Conservation (phyloP, 2,797 vertebrate genomes). For the Pseudomugil gertrudae region DNA sequence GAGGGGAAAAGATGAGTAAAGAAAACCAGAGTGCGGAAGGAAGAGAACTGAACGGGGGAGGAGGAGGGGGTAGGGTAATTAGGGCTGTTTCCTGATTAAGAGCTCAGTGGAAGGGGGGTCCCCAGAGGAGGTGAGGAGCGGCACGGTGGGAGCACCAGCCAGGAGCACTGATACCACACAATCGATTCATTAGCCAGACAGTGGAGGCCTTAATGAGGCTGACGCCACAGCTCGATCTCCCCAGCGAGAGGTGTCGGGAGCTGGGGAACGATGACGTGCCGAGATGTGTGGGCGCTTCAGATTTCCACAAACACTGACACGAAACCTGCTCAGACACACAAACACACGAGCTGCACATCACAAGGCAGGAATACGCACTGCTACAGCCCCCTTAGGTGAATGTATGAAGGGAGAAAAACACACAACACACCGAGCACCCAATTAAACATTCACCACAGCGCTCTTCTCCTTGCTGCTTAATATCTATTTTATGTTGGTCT, state of each 20-base stretch:
- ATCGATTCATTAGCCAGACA: slow-evolving; percentile 84
- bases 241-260: slow-evolving; percentile 71
- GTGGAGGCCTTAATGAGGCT: slow-evolving; percentile 79
- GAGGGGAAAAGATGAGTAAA: slow-evolving; percentile 41
- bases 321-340: slow-evolving; percentile 32
- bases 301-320: slow-evolving; percentile 54
- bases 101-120: slow-evolving; percentile 77
- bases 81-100: slow-evolving; percentile 82
- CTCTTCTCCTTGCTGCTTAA: slow-evolving; percentile 71
- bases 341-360: slow-evolving; percentile 30
- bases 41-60: slow-evolving; percentile 53
- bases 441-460: slow-evolving; percentile 77
- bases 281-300: slow-evolving; percentile 45
- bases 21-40: slow-evolving; percentile 40
- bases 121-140: slow-evolving; percentile 69
- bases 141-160: slow-evolving; percentile 74
- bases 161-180: slow-evolving; percentile 82
- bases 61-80: slow-evolving; percentile 69
- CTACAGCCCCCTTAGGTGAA: slow-evolving; percentile 42
- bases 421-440: slow-evolving; percentile 63
- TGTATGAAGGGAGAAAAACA: slow-evolving; percentile 43
- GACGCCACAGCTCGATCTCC: slow-evolving; percentile 66
- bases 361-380: slow-evolving; percentile 22
- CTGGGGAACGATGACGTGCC: slow-evolving; percentile 52
- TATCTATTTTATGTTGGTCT: slow-evolving; percentile 77